A percentile compares a stretch with the other conserved stretches of the same genome.
These are phyloP conservation scores for Natator depressus DNA, from an alignment of 2,113 vertebrate species.

Conservation along the genomic window DNA sequence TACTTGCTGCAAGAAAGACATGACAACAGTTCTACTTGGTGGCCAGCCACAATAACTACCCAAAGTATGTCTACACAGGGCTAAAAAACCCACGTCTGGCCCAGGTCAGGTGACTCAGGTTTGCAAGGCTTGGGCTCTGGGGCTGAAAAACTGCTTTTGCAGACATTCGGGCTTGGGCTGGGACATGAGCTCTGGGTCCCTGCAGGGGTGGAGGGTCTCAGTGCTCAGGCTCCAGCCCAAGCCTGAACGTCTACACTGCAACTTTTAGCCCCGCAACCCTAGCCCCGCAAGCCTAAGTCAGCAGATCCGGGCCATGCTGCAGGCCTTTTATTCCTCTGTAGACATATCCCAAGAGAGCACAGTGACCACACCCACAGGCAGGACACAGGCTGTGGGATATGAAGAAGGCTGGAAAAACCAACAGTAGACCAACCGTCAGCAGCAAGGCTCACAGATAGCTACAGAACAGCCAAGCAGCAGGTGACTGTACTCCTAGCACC, in stretches of 20 bases:
- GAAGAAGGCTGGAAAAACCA: neutral
- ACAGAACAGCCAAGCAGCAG: neutral
- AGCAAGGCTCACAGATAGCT: neutral
- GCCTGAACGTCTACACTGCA: neutral
- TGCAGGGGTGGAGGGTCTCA: neutral
- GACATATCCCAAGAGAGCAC: neutral
- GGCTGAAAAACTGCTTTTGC: neutral
- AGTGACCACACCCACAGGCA: neutral
- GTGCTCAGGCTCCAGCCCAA: neutral
- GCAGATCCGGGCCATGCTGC: neutral
- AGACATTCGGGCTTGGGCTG: neutral
- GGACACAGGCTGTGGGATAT: neutral
- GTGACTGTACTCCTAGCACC: neutral
- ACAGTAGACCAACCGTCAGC: neutral
- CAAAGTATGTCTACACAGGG: neutral
- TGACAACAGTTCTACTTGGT: neutral
- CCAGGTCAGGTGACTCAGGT: neutral
- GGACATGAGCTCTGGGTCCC: too few species aligned
- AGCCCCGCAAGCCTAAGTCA: neutral
- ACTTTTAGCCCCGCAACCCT: neutral
- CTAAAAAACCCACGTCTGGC: neutral
- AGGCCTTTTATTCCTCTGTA: neutral
- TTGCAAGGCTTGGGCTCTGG: neutral
- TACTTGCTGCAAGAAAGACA: neutral
- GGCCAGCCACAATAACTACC: neutral